Evolutionary conservation across 2,113 vertebrate genomes (phyloP), one percentile per base, ranked within the genome.

Genomic region (Hassar affinis): DNA sequence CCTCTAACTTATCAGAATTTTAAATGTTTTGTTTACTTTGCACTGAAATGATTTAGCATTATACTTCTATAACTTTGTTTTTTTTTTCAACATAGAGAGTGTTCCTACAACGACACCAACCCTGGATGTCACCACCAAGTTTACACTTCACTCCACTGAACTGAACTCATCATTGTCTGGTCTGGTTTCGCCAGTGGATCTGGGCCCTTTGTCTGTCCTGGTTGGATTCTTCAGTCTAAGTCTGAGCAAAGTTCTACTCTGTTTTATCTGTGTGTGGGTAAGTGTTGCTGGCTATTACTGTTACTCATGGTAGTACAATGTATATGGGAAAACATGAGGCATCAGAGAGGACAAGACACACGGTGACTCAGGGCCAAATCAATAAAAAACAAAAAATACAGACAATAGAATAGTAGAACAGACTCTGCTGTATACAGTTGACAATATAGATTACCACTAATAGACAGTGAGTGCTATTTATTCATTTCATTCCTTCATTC

Each of bases 171-270:
- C 0, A 15, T 0, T 4, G 5, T 0, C 1, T 0, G 0, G 0
- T 15, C 9, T 30, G 14, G 14, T 52, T 78, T 9, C 51, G 1
- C 59, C 18, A 0, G 3, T 76, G 74, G 88, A 90, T 0, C 14
- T 92, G 18, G 83, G 88, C 0, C 8, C 85, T 12, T 2, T 47
- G 12, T 92, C 89, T 90, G 86, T 38, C 20, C 0, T 87, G 0
- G 4, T 78, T 1, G 86, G 90, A 45, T 91, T 78, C 18, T 18
- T 35, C 1, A 56, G 57, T 1, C 4, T 93, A 47, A 89, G 71
- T 17, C 1, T 92, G 25, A 1, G n/a, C 82, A 94, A 94, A 92
- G 72, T 91, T 38, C 0, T 86, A n/a, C 68, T 93, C 8, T 90
- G 90, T 81, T 25, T 90, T 2, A 35, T 88, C 17, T 66, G 30